Evolutionary conservation across 2,888 invertebrate species (phyloP).

Genomic region (Chloroclysta siterata): DNA sequence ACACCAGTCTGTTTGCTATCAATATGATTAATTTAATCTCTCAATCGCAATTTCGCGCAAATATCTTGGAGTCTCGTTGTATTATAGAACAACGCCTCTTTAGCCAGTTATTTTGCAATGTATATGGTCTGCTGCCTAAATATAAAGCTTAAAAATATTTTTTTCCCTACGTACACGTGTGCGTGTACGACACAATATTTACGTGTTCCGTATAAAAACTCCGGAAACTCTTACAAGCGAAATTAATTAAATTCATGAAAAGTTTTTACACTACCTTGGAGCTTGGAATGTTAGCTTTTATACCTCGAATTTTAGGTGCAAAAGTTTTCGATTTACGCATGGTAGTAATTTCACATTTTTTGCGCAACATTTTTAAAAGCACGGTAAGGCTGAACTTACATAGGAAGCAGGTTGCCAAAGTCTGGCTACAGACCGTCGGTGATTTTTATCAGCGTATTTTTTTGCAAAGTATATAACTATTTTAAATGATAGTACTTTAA

Average conservation of each 20-base stretch:
- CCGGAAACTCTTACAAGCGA: constrained; percentile 47
- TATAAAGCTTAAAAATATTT: background rate
- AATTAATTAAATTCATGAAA: constrained; percentile 57
- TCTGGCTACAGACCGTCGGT: too few relatives aligned
- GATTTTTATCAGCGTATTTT: too few relatives aligned
- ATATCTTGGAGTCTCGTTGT: too few relatives aligned
- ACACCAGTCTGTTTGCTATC: too few relatives aligned
- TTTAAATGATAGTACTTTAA: too few relatives aligned
- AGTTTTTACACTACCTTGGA: constrained; percentile 50
- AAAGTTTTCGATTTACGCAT: constrained; percentile 50
- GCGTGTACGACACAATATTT: constrained; percentile 40
- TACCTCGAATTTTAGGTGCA: constrained; percentile 44
- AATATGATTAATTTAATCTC: too few relatives aligned
- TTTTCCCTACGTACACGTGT: constrained; percentile 12
- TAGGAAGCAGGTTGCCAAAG: background rate
- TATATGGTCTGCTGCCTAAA: too few relatives aligned
- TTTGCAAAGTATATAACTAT: too few relatives aligned
- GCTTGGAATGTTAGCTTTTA: constrained; percentile 49
- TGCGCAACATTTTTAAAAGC: constrained; percentile 38
- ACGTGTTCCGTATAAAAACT: constrained; percentile 46
- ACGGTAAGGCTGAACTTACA: constrained; percentile 22
- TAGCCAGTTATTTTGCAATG: too few relatives aligned
- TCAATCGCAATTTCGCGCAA: too few relatives aligned
- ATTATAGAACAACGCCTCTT: too few relatives aligned
- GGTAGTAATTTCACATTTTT: constrained; percentile 41